phyloP scores from a whole-genome alignment of 2,113 vertebrate species.

The Labeo catla region DNA sequence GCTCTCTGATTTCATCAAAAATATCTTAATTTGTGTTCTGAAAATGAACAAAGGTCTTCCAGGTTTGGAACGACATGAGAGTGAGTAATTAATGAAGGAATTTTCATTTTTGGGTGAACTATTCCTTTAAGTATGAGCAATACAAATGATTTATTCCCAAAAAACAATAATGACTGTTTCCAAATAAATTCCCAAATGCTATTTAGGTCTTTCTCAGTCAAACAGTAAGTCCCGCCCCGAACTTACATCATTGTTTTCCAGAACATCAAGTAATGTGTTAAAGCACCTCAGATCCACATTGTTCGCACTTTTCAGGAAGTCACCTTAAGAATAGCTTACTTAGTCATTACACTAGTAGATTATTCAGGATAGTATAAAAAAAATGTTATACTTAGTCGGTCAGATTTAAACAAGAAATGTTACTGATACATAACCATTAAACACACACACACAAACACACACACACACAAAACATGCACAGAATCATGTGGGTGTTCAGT shows the following conservation, averaged over 20 bases:
- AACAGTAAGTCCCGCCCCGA: not conserved
- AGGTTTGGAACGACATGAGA: not conserved
- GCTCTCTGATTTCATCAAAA: too few species aligned
- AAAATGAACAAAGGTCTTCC: not conserved
- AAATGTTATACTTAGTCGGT: not conserved
- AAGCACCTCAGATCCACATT: not conserved
- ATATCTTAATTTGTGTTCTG: not conserved
- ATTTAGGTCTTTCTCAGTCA: not conserved
- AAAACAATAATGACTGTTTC: not conserved
- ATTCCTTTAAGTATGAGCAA: not conserved
- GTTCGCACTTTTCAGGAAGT: not conserved
- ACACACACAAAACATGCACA: slow-evolving; percentile 19
- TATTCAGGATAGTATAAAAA: not conserved
- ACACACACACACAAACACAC: slow-evolving; percentile 26
- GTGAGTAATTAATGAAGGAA: too few species aligned
- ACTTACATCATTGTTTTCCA: not conserved
- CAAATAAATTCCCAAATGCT: not conserved
- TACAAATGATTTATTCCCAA: not conserved
- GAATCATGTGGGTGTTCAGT: slow-evolving; percentile 51
- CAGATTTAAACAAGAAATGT: not conserved
- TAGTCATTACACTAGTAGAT: not conserved
- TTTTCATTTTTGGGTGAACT: too few species aligned
- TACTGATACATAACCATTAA: slow-evolving; percentile 30
- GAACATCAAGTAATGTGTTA: not conserved
- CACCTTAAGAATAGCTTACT: not conserved